Evolutionary conservation across 2,888 invertebrate genomes (phyloP).

Genomic region (Priocnemis perturbator): DNA sequence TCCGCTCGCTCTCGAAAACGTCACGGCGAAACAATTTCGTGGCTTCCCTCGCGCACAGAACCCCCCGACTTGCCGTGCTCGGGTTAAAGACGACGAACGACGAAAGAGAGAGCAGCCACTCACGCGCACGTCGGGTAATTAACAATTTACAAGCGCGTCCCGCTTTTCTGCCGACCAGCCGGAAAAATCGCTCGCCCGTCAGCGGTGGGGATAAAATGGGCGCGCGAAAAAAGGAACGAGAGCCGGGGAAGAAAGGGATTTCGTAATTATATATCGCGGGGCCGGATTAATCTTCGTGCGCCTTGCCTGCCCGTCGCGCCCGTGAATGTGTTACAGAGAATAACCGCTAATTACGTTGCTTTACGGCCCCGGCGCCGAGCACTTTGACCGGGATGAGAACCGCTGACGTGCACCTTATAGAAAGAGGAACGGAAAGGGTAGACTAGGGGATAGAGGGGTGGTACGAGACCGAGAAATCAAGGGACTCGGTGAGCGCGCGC

Average conservation of each 20-base stretch:
- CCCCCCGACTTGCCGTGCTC: too few relatives aligned
- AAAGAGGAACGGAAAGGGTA: constrained; percentile 9
- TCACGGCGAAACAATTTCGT: too few relatives aligned
- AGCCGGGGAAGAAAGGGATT: background rate
- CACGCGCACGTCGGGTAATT: background rate
- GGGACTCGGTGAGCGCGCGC: constrained; percentile 6
- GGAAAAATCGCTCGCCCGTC: background rate
- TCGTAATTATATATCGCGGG: background rate
- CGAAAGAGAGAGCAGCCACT: too few relatives aligned
- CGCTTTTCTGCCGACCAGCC: too few relatives aligned
- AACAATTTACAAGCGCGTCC: too few relatives aligned
- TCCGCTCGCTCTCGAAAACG: constrained; percentile 4
- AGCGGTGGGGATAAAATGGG: constrained; percentile 16
- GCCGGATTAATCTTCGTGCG: constrained; percentile 1
- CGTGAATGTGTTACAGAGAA: background rate
- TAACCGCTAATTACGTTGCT: constrained; percentile 9
- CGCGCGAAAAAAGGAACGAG: background rate
- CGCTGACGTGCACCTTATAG: constrained; percentile 35
- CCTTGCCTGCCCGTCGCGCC: background rate
- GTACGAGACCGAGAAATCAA: constrained; percentile 11
- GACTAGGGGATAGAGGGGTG: background rate
- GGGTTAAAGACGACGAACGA: too few relatives aligned
- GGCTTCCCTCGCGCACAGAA: too few relatives aligned
- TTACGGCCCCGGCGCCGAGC: background rate
- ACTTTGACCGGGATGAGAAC: constrained; percentile 38